These are phyloP conservation scores for Umimayanthus kanabou DNA, from an alignment of 92 coral and sea anemone species.

Conservation along the genomic window DNA sequence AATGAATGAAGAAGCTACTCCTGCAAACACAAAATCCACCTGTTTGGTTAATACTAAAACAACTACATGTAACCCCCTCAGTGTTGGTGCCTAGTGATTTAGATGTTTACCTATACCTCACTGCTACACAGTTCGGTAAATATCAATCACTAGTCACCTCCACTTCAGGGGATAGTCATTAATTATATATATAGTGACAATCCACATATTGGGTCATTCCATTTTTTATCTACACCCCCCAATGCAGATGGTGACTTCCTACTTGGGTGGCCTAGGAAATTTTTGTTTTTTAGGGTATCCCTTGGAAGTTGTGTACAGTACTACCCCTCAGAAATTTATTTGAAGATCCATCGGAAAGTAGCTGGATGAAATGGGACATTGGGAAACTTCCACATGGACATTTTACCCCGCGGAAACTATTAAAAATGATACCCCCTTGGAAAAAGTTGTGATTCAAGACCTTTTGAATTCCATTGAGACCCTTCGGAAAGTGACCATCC, in stretches of 20 bases:
- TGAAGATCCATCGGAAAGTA: background rate
- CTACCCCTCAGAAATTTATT: background rate
- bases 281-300: background rate
- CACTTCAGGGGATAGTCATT: no score
- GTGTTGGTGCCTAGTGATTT: no score
- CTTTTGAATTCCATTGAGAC: background rate
- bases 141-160: no score
- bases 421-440: background rate
- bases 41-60: no score
- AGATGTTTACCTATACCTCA: no score
- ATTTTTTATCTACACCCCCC: background rate
- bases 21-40: no score
- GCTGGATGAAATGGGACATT: background rate
- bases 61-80: no score
- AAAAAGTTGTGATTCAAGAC: background rate
- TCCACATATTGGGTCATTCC: background rate
- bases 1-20: no score
- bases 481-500: no score
- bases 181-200: no score
- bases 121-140: no score
- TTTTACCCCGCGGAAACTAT: background rate
- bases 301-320: background rate
- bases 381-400: background rate
- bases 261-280: background rate
- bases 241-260: background rate